Base-by-base conservation (phyloP, 1,140 invertebrate species). In the Drosophila tropicalis region DNA sequence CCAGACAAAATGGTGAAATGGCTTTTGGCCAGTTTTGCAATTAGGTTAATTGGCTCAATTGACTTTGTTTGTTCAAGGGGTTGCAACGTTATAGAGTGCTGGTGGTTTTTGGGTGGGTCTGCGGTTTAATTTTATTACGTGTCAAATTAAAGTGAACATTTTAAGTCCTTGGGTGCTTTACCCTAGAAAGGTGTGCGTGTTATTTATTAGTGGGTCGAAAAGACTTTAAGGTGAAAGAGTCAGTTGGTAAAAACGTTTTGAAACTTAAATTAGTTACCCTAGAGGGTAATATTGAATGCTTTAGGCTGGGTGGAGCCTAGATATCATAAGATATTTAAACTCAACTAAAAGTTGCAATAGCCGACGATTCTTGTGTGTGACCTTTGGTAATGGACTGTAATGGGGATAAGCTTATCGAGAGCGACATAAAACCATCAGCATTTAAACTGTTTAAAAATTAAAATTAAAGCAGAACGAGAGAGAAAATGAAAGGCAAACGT, bases 381-480 rank as follows among this genome's bases (percentile, higher is more conserved):
- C 62, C 10, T 47, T 68, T 67, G 10, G 32, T 22, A 62, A 70
- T 72, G 57, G 25, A 17, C 44, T 63, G 12, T 36, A 63, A 67
- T 66, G 47, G 29, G 69, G 67, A 63, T 44, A 68, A 61, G 3
- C 34, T 19, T 32, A 25, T 64, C 25, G 36, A 25, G 17, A 19
- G 44, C 5, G 34, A 12, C 34, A 47, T 47, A 19, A 29, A 47
- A 22, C 44, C 44, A 51, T 51, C 12, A 40, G 7, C 29, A 15
- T 13, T 22, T 44, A 60, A 83, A 36, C 69, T 64, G 66, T 60
- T 78, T 86, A 58, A 67, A 85, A 75, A 86, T 78, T 65, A 74
- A 85, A 47, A 47, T 55, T 17, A 19, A 65, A 56, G 15, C 17
- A 9, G 17, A 36, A 36, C 1, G 9, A 2, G 34, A 36, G 12